These are phyloP conservation scores for Betta splendens DNA, from an alignment of 2,797 vertebrate genomes.

Conservation along the genomic window DNA sequence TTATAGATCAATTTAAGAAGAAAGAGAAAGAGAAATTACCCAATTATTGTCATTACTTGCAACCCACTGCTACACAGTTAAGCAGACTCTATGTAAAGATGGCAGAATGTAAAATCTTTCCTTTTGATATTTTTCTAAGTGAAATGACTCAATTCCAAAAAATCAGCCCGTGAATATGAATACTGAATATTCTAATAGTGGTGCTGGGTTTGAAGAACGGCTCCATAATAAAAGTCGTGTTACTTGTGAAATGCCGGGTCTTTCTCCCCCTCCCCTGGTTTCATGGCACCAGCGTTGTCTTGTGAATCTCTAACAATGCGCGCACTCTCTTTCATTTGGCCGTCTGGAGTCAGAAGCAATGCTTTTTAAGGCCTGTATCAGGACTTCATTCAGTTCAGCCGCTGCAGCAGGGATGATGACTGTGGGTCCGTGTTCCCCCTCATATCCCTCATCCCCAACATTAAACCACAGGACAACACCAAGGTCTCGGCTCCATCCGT, in stretches of 20 bases:
- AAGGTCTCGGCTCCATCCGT: slow-evolving; percentile 9
- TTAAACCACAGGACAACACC: slow-evolving; percentile 5
- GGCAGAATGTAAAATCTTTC: neutral
- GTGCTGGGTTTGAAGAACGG: neutral
- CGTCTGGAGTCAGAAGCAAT: slow-evolving; percentile 54
- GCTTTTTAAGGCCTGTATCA: slow-evolving; percentile 55
- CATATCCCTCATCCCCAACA: slow-evolving; percentile 26
- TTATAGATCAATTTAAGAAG: no score
- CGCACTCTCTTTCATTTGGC: slow-evolving; percentile 41
- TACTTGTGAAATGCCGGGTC: slow-evolving; percentile 18
- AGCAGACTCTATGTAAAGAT: no score
- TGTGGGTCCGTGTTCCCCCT: slow-evolving; percentile 21
- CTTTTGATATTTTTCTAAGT: neutral
- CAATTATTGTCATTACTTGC: no score
- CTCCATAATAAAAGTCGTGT: slow-evolving; percentile 6
- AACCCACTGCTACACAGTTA: no score
- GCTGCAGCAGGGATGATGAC: slow-evolving; percentile 46
- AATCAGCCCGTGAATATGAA: neutral
- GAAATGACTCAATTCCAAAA: neutral
- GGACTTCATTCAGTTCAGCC: slow-evolving; percentile 33
- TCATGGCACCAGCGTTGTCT: slow-evolving; percentile 31
- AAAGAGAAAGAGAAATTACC: no score
- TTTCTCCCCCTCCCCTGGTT: slow-evolving; percentile 14
- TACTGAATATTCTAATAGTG: slow-evolving; percentile 5
- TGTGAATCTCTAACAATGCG: slow-evolving; percentile 39